A percentile compares a stretch with the other conserved stretches of the same genome.
Evolutionary conservation across 2,888 invertebrate genomes (phyloP).

Genomic region (Mythimna albipuncta): DNA sequence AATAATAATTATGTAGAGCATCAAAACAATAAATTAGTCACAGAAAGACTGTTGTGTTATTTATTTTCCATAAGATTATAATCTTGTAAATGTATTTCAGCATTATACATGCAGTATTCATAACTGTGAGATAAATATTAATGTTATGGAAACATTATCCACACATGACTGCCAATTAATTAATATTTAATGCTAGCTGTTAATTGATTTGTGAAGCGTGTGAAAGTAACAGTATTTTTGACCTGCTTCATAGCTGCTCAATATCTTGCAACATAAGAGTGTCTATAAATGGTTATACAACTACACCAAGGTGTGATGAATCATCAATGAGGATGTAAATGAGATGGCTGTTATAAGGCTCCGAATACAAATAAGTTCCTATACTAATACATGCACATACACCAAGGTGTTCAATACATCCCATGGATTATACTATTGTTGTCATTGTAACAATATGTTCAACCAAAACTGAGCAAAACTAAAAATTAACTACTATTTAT

Average conservation of each 20-base stretch:
- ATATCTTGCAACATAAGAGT: conserved; percentile 54
- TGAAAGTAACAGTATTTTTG: conserved; percentile 74
- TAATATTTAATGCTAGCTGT: conserved; percentile 76
- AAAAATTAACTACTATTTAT: conserved; percentile 11
- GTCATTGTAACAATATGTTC: conserved; percentile 21
- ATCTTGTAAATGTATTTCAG: conserved; percentile 24
- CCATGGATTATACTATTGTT: conserved; percentile 24
- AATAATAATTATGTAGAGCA: conserved; percentile 12
- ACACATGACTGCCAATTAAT: conserved; percentile 69
- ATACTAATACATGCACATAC: conserved; percentile 8
- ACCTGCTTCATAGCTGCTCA: conserved; percentile 59
- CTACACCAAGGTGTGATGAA: conserved; percentile 59
- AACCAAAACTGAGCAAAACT: conserved; percentile 5
- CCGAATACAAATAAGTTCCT: conserved; percentile 64
- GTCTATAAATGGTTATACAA: conserved; percentile 56
- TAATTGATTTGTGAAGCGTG: conserved; percentile 78
- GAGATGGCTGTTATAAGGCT: conserved; percentile 48
- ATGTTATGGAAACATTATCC: conserved; percentile 65
- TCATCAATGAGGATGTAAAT: conserved; percentile 67
- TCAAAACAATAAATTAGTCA: conserved; percentile 28
- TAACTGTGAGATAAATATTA: conserved; percentile 68
- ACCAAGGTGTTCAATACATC: conserved; percentile 20
- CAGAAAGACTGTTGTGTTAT: conserved; percentile 8
- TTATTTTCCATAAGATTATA: conserved; percentile 15
- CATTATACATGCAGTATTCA: conserved; percentile 60